Evolutionary conservation across 2,888 invertebrate genomes (phyloP), one percentile per base, ranked within the genome.

Genomic region (Tetheella fluctuosa): DNA sequence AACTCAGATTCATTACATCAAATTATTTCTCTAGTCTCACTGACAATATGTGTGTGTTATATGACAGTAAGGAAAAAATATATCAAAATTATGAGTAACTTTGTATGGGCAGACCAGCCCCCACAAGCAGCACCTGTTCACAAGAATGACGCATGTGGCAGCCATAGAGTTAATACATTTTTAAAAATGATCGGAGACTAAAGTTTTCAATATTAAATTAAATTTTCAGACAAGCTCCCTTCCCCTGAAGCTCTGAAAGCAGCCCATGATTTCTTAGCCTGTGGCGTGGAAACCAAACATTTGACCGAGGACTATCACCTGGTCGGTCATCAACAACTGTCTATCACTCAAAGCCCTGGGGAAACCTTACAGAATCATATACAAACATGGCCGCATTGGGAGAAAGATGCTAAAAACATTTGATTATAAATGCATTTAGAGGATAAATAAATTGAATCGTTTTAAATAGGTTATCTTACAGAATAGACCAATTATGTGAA

Each of bases 271-370:
- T 86, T 95, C 23, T 75, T 95, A 12, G 67, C 81, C 8, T 95
- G 94, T 71, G 94, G 90, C 0, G 86, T 92, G 0, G 76, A 83
- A 13, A 74, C 85, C 42, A 88, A 89, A 0, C 88, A 93, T 64
- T 73, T 95, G 1, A 79, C 80, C 12, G 70, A 73, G 8, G 78
- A 90, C 25, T 95, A 94, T 68, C 83, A 86, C 53, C 67, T 95
- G n/a, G 85, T 94, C 15, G 95, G 93, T 0, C 95, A 94, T 30
- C 82, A 93, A 55, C 95, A 95, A 80, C 83, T 95, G 4, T 78
- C 78, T 3, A 67, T 70, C 0, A 94, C 94, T 0, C 55, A 74
- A 2, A 95, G 95, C 71, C 95, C 95, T 42, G 95, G 95, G 1
- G 73, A 84, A 0, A 76, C 83, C 61, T 83, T 95, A 15, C 94